These are phyloP conservation scores for human (Homo sapiens) DNA, from an alignment of 2,113 vertebrate species.

Conservation along the genomic window DNA sequence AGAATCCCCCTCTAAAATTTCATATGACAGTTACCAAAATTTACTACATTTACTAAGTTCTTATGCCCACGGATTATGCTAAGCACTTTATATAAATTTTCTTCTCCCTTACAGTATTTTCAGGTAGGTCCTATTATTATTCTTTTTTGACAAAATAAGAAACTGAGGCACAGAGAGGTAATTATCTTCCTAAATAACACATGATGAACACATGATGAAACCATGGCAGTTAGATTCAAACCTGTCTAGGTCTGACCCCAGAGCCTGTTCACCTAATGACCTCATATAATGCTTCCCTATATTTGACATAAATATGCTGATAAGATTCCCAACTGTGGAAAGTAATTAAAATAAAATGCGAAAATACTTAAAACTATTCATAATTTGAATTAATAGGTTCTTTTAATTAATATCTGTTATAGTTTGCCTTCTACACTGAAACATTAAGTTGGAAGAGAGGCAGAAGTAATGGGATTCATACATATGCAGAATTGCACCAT, in stretches of 20 bases:
- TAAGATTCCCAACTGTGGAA: background rate
- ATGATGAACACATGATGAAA: background rate
- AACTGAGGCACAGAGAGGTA: background rate
- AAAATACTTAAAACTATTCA: constrained; percentile 35
- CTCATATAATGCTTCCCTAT: background rate
- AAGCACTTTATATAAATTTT: background rate
- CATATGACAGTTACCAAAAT: background rate
- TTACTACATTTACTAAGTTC: background rate
- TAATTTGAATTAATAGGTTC: constrained; percentile 23
- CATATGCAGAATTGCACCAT: background rate
- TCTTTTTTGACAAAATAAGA: constrained; percentile 7
- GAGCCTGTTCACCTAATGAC: background rate
- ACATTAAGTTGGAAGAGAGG: background rate
- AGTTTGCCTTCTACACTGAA: background rate
- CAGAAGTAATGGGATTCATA: background rate
- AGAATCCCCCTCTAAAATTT: background rate
- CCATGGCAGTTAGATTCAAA: background rate
- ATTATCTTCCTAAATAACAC: background rate
- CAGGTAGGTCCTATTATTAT: background rate
- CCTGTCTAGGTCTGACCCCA: background rate
- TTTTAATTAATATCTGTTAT: background rate
- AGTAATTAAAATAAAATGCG: constrained; percentile 42
- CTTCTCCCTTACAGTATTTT: background rate
- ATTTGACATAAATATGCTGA: background rate
- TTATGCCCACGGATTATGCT: background rate